Evolutionary conservation across 2,113 vertebrate genomes (phyloP), one percentile per base, ranked within the genome.

Genomic region (Lucifuga dentata): DNA sequence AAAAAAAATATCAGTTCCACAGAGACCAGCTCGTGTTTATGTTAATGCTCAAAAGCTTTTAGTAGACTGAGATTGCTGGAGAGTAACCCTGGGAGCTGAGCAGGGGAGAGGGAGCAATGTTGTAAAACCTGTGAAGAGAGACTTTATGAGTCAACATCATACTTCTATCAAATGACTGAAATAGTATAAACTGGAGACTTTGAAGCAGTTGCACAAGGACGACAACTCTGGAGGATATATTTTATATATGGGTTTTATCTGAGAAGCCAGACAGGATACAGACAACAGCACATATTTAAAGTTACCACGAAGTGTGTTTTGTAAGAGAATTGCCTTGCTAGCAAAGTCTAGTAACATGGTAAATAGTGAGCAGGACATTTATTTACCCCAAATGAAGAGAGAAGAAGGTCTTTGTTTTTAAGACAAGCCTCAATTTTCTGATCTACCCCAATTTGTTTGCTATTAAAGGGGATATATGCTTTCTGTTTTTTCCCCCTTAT

Each of bases 21-120:
- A 11, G 15, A 59, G 38, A 67, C 24, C 40, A 53, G 8, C 8
- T 68, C 64, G 35, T 62, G 74, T 65, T 81, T 20, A 20, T 57
- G 41, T 68, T 78, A 35, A 64, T 79, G 65, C 57, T 64, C 58
- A 16, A 12, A 66, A 81, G 58, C 61, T 63, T 77, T 79, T 51
- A 72, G 52, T 59, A 62, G 59, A 23, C 45, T 33, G 11, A 26
- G 41, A 23, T 19, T 58, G 8, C 61, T 46, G 60, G 17, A 55
- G 11, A 33, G 73, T 77, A 83, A 69, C 73, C 71, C 56, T 24
- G 12, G 65, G 68, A 76, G 64, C 32, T 5, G 38, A n/a, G 56
- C 26, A 19, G 15, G 32, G 11, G 17, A 51, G 15, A 46, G 38
- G 32, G n/a, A 68, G 23, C 35, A 40, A 61, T 62, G 68, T 45